Evolutionary conservation across 2,797 vertebrate species (phyloP).

Genomic region (Poecilia wingei): DNA sequence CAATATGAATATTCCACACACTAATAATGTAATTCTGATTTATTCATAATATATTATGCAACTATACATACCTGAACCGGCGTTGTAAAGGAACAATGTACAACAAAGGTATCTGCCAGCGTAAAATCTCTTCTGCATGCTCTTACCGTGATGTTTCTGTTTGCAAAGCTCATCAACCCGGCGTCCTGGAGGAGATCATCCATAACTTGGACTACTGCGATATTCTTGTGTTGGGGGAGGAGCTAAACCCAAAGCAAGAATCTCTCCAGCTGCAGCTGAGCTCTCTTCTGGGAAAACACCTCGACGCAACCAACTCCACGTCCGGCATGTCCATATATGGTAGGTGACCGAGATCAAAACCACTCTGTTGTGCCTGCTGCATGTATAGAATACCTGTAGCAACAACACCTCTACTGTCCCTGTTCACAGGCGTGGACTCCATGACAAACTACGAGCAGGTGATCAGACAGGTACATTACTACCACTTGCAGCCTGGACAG

Average conservation of each 20-base stretch:
- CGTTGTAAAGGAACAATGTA: neutral
- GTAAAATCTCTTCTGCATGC: neutral
- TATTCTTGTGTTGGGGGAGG: slow-evolving; percentile 89
- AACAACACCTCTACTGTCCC: neutral
- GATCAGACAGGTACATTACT: slow-evolving; percentile 87
- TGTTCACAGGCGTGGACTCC: slow-evolving; percentile 88
- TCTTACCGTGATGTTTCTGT: slow-evolving; percentile 25
- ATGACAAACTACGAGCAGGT: slow-evolving; percentile 93
- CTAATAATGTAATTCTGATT: neutral
- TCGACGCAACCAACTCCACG: slow-evolving; percentile 93
- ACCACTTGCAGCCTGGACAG: slow-evolving; percentile 79
- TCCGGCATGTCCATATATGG: slow-evolving; percentile 96
- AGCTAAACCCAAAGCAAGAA: slow-evolving; percentile 86
- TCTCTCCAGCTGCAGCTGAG: slow-evolving; percentile 87
- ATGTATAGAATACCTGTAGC: neutral
- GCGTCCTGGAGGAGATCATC: slow-evolving; percentile 87
- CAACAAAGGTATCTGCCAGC: neutral
- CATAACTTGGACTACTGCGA: slow-evolving; percentile 98
- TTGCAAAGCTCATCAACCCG: slow-evolving; percentile 80
- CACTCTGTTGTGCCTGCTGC: slow-evolving; percentile 26
- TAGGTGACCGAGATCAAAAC: slow-evolving; percentile 75
- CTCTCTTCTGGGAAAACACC: slow-evolving; percentile 87
- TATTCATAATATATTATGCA: neutral
- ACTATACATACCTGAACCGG: neutral
- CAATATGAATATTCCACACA: neutral